These are phyloP conservation scores for Megalurothrips usitatus DNA, from an alignment of 2,888 invertebrate genomes.

Conservation along the genomic window DNA sequence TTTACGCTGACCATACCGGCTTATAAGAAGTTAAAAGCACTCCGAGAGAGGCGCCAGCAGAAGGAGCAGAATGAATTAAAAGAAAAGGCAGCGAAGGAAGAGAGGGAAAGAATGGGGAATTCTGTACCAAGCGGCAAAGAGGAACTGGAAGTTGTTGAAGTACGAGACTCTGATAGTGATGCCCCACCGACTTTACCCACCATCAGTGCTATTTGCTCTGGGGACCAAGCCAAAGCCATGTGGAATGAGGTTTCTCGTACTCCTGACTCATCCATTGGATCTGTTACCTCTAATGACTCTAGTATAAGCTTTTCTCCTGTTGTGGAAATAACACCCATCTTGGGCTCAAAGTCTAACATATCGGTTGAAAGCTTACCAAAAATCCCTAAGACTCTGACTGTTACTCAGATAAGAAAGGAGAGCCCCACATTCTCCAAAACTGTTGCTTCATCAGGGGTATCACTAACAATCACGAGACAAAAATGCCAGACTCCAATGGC, in stretches of 20 bases:
- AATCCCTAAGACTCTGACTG: slow-evolving; percentile 75
- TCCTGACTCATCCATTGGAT: background rate
- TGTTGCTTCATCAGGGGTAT: slow-evolving; percentile 31
- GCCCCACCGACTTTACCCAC: background rate
- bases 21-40: background rate
- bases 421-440: slow-evolving; percentile 31
- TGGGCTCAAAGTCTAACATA: background rate
- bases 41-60: background rate
- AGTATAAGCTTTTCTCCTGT: slow-evolving; percentile 1
- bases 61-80: background rate
- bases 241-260: background rate
- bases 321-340: background rate
- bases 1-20: slow-evolving; percentile 45
- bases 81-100: background rate
- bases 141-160: slow-evolving; percentile 10
- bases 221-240: slow-evolving; percentile 7
- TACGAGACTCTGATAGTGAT: background rate
- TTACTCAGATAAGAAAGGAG: slow-evolving; percentile 60
- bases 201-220: background rate
- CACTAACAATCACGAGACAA: slow-evolving; percentile 30
- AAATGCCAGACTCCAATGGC: background rate
- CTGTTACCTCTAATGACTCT: background rate
- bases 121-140: slow-evolving; percentile 29
- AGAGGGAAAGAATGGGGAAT: background rate
- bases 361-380: slow-evolving; percentile 51